phyloP scores from a whole-genome alignment of 2,888 invertebrate genomes.

The Tiliacea aurago region DNA sequence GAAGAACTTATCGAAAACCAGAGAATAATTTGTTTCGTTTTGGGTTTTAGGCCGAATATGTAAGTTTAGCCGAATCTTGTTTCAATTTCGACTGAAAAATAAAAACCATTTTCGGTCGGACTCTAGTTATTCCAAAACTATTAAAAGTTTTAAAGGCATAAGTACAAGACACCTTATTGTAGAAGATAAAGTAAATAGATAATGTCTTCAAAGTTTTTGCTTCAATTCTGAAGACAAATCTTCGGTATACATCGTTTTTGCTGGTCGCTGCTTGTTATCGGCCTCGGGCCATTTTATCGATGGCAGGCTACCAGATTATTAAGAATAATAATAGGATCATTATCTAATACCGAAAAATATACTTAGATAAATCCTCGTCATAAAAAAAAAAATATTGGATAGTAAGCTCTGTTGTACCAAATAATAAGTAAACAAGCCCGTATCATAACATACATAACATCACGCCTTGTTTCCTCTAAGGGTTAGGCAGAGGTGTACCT shows the following conservation, averaged over 20 bases:
- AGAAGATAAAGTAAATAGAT: conserved; percentile 10
- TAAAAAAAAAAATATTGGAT: not conserved
- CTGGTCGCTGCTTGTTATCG: not conserved
- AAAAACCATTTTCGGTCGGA: too few species aligned
- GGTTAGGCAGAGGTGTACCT: too few species aligned
- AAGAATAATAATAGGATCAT: not conserved
- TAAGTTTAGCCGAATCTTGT: too few species aligned
- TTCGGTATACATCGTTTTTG: conserved; percentile 15
- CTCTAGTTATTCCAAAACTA: conserved; percentile 8
- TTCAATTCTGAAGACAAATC: conserved; percentile 23
- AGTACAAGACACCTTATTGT: not conserved
- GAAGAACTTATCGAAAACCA: too few species aligned
- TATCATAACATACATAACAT: too few species aligned
- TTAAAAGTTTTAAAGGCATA: conserved; percentile 26
- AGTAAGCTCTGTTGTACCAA: not conserved
- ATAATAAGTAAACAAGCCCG: not conserved
- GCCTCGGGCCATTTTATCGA: conserved; percentile 26
- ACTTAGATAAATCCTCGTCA: not conserved
- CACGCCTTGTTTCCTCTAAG: too few species aligned
- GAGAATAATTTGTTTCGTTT: too few species aligned
- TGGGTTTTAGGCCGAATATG: too few species aligned
- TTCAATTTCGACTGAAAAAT: too few species aligned
- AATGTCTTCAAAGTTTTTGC: conserved; percentile 10
- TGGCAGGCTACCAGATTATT: conserved; percentile 2
- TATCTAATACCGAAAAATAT: conserved; percentile 4